Percentiles rank a stretch among this genome's conserved stretches.
phyloP scores from a whole-genome alignment of 2,113 vertebrate species.

The Excalfactoria chinensis region DNA sequence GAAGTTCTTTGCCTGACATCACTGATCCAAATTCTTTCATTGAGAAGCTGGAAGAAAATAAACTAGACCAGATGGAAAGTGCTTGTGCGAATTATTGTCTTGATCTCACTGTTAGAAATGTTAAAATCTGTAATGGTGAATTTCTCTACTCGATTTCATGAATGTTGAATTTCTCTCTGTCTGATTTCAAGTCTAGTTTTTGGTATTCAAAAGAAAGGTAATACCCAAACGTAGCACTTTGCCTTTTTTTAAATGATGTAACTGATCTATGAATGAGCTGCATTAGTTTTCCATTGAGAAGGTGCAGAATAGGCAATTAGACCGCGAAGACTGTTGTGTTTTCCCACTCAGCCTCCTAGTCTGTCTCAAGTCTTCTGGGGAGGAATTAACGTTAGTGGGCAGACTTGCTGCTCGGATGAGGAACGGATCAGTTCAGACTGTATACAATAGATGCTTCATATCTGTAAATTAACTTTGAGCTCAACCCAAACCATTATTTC shows the following conservation, averaged over 20 bases:
- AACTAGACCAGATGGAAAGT: not conserved
- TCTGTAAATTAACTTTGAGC: not conserved
- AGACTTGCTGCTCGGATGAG: not conserved
- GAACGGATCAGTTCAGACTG: not conserved
- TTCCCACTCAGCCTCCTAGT: not conserved
- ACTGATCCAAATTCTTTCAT: not conserved
- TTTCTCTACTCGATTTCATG: not conserved
- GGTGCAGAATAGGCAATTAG: not conserved
- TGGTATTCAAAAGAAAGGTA: not conserved
- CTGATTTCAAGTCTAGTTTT: not conserved
- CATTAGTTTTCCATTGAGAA: not conserved
- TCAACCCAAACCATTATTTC: not conserved
- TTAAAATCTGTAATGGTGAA: not conserved
- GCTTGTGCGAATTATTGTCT: not conserved
- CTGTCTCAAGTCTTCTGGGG: not conserved
- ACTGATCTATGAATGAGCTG: not conserved
- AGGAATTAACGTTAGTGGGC: not conserved
- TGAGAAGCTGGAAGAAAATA: slow-evolving; percentile 27
- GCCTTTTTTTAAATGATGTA: not conserved
- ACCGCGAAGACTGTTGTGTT: not conserved
- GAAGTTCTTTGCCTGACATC: not conserved
- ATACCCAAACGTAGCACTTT: not conserved
- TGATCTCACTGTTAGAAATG: not conserved
- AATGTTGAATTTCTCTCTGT: not conserved
- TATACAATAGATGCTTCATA: not conserved